Evolutionary conservation across 1,140 invertebrate species (phyloP).

Genomic region (Aphaenogaster ashmeadi): DNA sequence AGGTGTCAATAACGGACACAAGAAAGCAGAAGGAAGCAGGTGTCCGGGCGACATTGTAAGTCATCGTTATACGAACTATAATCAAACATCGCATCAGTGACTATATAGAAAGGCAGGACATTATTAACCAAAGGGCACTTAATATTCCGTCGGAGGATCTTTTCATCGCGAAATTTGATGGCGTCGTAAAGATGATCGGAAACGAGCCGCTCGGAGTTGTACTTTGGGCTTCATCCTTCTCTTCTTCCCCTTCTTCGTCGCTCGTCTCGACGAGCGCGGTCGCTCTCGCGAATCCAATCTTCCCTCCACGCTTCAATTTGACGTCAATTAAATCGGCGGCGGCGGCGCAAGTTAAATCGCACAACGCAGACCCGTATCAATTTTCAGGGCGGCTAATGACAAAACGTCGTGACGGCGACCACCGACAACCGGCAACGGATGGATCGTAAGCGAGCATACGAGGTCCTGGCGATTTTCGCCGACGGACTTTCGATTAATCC

Average conservation of each 20-base stretch:
- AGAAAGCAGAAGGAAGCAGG: not conserved
- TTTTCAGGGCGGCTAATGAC: constrained; percentile 77
- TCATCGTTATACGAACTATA: constrained; percentile 10
- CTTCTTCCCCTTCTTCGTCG: not conserved
- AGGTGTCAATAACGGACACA: not conserved
- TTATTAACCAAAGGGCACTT: constrained; percentile 74
- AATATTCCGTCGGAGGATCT: constrained; percentile 79
- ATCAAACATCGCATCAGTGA: constrained; percentile 48
- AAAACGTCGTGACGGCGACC: constrained; percentile 61
- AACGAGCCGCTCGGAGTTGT: constrained; percentile 31
- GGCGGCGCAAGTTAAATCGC: constrained; percentile 70
- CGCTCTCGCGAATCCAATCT: constrained; percentile 70
- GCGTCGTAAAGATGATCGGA: constrained; percentile 79
- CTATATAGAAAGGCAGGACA: constrained; percentile 21
- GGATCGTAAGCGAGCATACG: not conserved
- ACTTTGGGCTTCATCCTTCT: constrained; percentile 12
- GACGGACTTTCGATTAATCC: constrained; percentile 58
- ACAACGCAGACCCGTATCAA: constrained; percentile 72
- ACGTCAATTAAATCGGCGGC: constrained; percentile 78
- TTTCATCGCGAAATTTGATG: constrained; percentile 82
- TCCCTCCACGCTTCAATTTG: constrained; percentile 72
- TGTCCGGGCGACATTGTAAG: not conserved
- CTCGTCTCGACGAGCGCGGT: constrained; percentile 33
- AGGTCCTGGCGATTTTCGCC: constrained; percentile 2
- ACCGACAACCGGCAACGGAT: not conserved